These are phyloP conservation scores for Mythimna pallens DNA, from an alignment of 2,888 invertebrate genomes.

Conservation along the genomic window DNA sequence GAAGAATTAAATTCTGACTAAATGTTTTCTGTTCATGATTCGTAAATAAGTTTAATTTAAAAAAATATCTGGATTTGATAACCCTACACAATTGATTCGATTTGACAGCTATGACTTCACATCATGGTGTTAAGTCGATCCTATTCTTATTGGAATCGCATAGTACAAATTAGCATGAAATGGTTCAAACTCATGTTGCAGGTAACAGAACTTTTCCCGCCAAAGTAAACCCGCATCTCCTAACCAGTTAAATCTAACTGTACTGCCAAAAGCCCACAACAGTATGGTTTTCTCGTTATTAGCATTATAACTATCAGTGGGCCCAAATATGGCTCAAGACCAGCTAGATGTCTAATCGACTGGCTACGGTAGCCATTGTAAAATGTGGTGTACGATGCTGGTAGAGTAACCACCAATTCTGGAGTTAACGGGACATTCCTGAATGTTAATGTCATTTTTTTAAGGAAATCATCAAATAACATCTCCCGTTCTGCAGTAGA, in stretches of 20 bases:
- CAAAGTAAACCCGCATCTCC: constrained; percentile 1
- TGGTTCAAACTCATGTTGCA: not conserved
- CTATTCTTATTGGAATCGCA: too few relatives aligned
- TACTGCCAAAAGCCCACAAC: constrained; percentile 29
- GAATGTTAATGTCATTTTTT: not conserved
- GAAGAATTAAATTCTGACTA: too few relatives aligned
- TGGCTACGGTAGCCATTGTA: constrained; percentile 61
- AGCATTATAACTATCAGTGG: constrained; percentile 63
- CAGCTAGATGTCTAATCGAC: constrained; percentile 59
- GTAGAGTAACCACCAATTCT: constrained; percentile 4
- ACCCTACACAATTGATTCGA: too few relatives aligned
- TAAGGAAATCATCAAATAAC: too few relatives aligned
- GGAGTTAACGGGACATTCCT: constrained; percentile 1
- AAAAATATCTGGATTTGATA: too few relatives aligned
- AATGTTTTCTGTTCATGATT: too few relatives aligned
- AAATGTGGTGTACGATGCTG: constrained; percentile 46
- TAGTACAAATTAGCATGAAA: not conserved
- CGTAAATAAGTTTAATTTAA: too few relatives aligned
- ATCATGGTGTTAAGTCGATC: too few relatives aligned
- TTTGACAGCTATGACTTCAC: too few relatives aligned
- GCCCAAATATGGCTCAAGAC: constrained; percentile 61
- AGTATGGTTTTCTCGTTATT: constrained; percentile 53
- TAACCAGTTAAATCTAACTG: constrained; percentile 31
- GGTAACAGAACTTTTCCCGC: not conserved
- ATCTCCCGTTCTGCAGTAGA: too few relatives aligned